Evolutionary conservation across 2,888 invertebrate genomes (phyloP).

Genomic region (Epirrita christyi): DNA sequence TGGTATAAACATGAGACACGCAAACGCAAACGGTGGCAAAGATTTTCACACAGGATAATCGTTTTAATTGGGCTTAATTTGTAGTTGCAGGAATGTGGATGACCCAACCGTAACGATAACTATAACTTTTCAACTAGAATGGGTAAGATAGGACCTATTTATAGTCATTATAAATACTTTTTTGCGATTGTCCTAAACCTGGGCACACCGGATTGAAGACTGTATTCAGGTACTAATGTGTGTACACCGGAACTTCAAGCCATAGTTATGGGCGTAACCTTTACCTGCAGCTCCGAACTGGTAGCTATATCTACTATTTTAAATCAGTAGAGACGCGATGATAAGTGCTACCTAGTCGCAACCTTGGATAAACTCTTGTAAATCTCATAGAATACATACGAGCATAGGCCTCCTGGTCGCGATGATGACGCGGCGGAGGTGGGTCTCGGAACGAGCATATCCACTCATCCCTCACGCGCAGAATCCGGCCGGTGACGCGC

Average conservation of each 20-base stretch:
- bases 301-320: too few relatives aligned
- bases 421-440: constrained; percentile 87
- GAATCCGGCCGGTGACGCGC: constrained; percentile 95
- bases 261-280: too few relatives aligned
- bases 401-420: constrained; percentile 88
- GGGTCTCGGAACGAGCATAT: constrained; percentile 97
- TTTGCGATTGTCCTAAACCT: too few relatives aligned
- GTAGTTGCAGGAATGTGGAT: constrained; percentile 18
- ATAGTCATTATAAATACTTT: background rate
- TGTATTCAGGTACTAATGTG: too few relatives aligned
- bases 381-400: constrained; percentile 70
- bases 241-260: too few relatives aligned
- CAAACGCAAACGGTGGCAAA: constrained; percentile 1
- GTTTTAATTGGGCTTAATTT: constrained; percentile 32
- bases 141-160: constrained; percentile 7
- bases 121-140: constrained; percentile 10
- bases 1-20: constrained; percentile 37
- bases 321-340: background rate
- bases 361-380: background rate
- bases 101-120: constrained; percentile 15
- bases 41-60: constrained; percentile 37
- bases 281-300: too few relatives aligned
- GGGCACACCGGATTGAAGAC: too few relatives aligned
- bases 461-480: constrained; percentile 97
- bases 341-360: background rate